Evolutionary conservation across 2,888 invertebrate species (phyloP), one percentile per base, ranked within the genome.

Genomic region (Sphinx pinastri): DNA sequence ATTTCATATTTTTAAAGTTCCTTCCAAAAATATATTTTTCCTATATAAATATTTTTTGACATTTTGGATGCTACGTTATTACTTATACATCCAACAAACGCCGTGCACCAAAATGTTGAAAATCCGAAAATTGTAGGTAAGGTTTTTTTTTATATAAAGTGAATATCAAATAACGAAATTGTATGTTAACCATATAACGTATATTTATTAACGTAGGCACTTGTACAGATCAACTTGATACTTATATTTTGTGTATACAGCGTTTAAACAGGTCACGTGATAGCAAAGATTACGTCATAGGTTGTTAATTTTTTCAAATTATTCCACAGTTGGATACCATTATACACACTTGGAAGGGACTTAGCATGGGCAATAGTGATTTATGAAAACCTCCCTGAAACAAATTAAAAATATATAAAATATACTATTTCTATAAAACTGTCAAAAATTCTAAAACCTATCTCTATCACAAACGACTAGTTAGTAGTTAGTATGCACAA

Each of bases 401-500:
- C 19, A 57, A 8, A 60, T 8, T 19, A 63, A 63, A 69, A 72
- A 69, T 63, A 25, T 25, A 25, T 25, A 25, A 25, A 25, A 25
- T 2, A 25, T 25, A 25, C 16, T 63, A 63, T 63, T 63, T 63
- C 47, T 63, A 57, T 57, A 51, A 47, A 67, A 70, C 69, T 63
- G 63, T 45, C 63, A 38, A 38, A 31, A 51, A 47, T 16, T 67
- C 45, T 67, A 38, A 54, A 12, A 67, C 16, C 54, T 67, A 54
- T 67, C n/a, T 67, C 38, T 52, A 60, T 60, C 60, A 63, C 60
- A 12, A 47, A 45, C 14, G 45, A n/a, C 60, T 60, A 60, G 47
- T 47, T 19, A 6, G 60, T 63, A 63, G 47, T 63, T 63, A 63
- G 60, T 8, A 47, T 63, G 60, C 60, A 63, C 60, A 45, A 47